Percentiles rank a stretch among this genome's conserved stretches.
phyloP scores from a whole-genome alignment of 2,888 invertebrate species.

The Drosophila borealis region DNA sequence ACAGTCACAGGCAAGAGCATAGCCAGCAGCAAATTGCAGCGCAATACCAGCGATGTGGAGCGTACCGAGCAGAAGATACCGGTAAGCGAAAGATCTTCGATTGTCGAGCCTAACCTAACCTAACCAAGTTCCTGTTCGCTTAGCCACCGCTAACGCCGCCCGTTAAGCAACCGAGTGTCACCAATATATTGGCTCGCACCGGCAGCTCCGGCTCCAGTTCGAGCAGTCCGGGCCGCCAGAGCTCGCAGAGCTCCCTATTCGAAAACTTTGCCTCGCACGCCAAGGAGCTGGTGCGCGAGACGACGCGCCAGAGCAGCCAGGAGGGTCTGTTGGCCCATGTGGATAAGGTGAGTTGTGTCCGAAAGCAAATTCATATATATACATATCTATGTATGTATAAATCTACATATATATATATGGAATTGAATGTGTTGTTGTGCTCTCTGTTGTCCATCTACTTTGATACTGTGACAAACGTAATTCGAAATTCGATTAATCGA shows the following conservation, averaged over 20 bases:
- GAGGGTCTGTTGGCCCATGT: conserved; percentile 95
- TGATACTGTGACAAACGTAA: neutral
- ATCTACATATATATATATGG: conserved; percentile 2
- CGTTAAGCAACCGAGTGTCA: conserved; percentile 79
- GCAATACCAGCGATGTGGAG: conserved; percentile 73
- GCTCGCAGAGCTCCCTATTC: conserved; percentile 93
- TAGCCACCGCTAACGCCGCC: conserved; percentile 75
- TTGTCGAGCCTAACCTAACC: too few species aligned
- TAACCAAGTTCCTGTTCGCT: too few species aligned
- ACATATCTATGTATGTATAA: neutral
- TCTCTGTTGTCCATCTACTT: conserved; percentile 42
- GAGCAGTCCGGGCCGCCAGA: conserved; percentile 87
- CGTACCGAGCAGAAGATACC: conserved; percentile 76
- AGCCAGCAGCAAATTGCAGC: conserved; percentile 86
- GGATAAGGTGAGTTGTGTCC: conserved; percentile 90
- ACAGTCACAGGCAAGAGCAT: conserved; percentile 91
- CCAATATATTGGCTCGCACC: conserved; percentile 88
- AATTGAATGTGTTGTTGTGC: conserved; percentile 62
- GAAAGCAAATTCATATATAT: neutral
- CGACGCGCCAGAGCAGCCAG: conserved; percentile 94
- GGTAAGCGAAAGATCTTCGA: conserved; percentile 60
- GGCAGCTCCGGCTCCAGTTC: conserved; percentile 88
- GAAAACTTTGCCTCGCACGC: conserved; percentile 95
- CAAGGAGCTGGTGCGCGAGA: conserved; percentile 94
- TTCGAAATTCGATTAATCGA: conserved; percentile 2